Percentiles rank a stretch among this genome's conserved stretches.
These are phyloP conservation scores for Bruchidius siliquastri DNA, from an alignment of 2,888 invertebrate genomes.

Conservation along the genomic window DNA sequence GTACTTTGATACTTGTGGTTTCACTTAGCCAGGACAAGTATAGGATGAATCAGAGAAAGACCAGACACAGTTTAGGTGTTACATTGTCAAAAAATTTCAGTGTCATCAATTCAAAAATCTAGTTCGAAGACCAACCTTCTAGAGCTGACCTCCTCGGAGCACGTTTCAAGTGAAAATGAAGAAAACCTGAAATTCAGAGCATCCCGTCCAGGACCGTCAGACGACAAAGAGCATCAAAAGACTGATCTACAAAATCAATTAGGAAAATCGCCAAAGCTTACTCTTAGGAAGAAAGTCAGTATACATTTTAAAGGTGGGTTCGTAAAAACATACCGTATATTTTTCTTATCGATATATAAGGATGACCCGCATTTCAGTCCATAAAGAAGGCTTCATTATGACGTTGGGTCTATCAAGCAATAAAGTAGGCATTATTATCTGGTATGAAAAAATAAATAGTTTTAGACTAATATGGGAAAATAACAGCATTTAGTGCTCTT, in stretches of 20 bases:
- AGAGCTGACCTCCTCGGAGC: constrained; percentile 29
- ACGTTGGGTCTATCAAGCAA: too few species aligned
- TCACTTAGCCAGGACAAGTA: too few species aligned
- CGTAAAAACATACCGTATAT: background rate
- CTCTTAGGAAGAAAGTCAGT: constrained; percentile 45
- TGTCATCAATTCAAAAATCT: constrained; percentile 10
- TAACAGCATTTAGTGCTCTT: too few species aligned
- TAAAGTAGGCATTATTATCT: too few species aligned
- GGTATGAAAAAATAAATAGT: too few species aligned
- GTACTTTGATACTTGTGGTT: too few species aligned
- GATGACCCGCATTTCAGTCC: background rate
- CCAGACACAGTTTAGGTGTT: too few species aligned
- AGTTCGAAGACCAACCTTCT: constrained; percentile 40
- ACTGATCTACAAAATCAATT: constrained; percentile 17
- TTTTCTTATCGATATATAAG: background rate
- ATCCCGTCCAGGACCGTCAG: constrained; percentile 18
- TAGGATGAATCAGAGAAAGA: too few species aligned
- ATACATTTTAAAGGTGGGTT: constrained; percentile 47
- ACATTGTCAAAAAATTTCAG: too few species aligned
- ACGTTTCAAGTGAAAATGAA: constrained; percentile 39
- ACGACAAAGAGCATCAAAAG: constrained; percentile 20
- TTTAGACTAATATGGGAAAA: too few species aligned
- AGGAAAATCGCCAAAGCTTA: constrained; percentile 36
- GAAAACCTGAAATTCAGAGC: constrained; percentile 38
- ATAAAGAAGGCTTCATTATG: too few species aligned